Conservation (phyloP, 2,113 vertebrate species). For the Peromyscus leucopus region DNA sequence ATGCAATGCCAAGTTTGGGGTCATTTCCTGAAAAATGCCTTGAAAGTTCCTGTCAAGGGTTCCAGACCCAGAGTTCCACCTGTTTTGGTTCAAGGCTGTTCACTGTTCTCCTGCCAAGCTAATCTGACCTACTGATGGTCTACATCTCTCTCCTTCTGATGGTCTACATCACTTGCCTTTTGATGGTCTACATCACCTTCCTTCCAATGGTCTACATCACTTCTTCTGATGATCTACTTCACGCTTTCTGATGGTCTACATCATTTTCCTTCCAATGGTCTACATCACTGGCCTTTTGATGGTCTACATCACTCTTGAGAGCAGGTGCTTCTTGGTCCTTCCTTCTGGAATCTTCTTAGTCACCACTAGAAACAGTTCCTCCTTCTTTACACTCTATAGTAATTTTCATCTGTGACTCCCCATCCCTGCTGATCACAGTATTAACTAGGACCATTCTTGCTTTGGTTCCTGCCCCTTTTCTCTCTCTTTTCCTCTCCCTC, state of each 20-base stretch:
- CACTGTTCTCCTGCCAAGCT: neutral
- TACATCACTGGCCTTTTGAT: too few species aligned
- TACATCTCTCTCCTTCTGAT: neutral
- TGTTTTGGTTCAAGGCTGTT: neutral
- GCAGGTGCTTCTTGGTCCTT: neutral
- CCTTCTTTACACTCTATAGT: neutral
- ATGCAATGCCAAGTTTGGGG: neutral
- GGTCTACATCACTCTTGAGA: neutral
- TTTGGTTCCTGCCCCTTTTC: neutral
- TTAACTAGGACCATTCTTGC: neutral
- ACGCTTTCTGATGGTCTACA: too few species aligned
- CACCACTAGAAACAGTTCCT: neutral
- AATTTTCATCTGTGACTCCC: neutral
- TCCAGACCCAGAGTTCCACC: neutral
- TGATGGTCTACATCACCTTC: neutral
- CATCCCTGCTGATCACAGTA: accelerated
- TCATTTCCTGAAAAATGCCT: neutral
- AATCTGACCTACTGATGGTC: neutral
- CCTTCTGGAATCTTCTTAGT: neutral
- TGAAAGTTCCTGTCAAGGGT: neutral
- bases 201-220: too few species aligned
- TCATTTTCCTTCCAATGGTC: too few species aligned
- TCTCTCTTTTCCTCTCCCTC: neutral
- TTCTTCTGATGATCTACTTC: too few species aligned
- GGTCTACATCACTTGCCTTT: too few species aligned